A percentile compares a stretch with the other conserved stretches of the same genome.
Conservation (phyloP, 2,113 vertebrate species). For the Neofelis nebulosa region DNA sequence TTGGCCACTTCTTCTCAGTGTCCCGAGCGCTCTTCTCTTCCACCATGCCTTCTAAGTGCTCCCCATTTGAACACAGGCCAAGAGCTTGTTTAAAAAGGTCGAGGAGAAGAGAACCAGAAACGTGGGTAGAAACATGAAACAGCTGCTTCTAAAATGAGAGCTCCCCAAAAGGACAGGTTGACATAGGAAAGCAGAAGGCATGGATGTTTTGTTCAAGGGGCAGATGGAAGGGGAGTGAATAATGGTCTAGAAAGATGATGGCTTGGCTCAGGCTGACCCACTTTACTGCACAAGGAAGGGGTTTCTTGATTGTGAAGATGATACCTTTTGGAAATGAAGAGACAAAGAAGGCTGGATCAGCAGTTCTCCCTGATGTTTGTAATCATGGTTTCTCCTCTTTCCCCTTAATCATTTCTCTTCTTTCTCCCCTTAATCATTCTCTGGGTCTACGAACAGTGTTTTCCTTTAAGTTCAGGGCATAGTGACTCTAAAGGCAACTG, state of each 20-base stretch:
- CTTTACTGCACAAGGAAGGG: not conserved
- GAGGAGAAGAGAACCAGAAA: slow-evolving; percentile 70
- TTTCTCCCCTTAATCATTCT: not conserved
- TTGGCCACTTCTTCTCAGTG: slow-evolving; percentile 22
- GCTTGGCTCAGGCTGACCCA: not conserved
- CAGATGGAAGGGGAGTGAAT: not conserved
- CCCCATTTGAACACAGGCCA: slow-evolving; percentile 71
- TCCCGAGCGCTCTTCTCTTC: not conserved
- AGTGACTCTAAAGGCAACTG: not conserved
- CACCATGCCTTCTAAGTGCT: slow-evolving; percentile 54
- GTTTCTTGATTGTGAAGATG: not conserved
- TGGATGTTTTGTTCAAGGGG: slow-evolving; percentile 9
- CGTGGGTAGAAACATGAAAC: slow-evolving; percentile 52
- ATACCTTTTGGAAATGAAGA: slow-evolving; percentile 2
- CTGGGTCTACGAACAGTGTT: not conserved
- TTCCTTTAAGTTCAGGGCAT: not conserved
- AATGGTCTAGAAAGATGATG: not conserved
- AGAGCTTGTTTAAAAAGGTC: slow-evolving; percentile 74
- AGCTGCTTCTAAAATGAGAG: slow-evolving; percentile 42
- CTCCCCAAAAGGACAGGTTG: slow-evolving; percentile 49
- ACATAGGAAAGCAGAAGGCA: slow-evolving; percentile 15
- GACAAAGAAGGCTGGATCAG: not conserved
- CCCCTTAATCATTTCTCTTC: not conserved
- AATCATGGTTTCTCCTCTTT: not conserved
- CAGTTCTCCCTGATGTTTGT: not conserved